Evolutionary conservation across 2,888 invertebrate genomes (phyloP).

Genomic region (Drosophila ezoana): DNA sequence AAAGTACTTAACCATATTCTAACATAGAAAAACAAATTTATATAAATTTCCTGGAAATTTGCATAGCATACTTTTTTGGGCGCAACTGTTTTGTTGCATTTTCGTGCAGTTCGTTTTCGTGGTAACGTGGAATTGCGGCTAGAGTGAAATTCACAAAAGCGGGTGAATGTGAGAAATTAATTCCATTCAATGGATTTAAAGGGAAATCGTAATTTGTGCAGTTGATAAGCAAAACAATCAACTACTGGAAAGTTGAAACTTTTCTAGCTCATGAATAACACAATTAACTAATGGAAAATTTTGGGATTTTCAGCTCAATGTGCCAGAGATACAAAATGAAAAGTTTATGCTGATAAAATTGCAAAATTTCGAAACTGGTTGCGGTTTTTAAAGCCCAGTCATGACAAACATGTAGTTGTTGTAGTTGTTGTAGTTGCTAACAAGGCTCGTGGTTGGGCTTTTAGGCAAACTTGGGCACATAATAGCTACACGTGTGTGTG

Average conservation of each 20-base stretch:
- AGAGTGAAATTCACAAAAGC: too few relatives aligned
- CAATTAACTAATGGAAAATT: constrained; percentile 16
- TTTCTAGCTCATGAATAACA: constrained; percentile 13
- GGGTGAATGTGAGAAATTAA: neutral
- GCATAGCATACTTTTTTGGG: constrained; percentile 7
- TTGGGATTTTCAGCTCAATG: neutral
- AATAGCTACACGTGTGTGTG: constrained; percentile 16
- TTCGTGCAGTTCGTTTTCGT: too few relatives aligned
- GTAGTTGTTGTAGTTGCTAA: constrained; percentile 29
- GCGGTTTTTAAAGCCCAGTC: constrained; percentile 24
- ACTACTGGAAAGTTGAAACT: neutral
- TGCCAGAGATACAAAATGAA: constrained; percentile 3
- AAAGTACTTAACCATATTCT: too few relatives aligned
- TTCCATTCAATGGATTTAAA: neutral
- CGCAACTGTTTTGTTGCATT: neutral
- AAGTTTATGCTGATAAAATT: constrained; percentile 15
- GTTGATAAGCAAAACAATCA: neutral
- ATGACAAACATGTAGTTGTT: constrained; percentile 3
- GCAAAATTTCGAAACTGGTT: constrained; percentile 44
- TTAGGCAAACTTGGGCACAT: constrained; percentile 19
- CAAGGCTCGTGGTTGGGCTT: constrained; percentile 31
- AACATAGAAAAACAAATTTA: too few relatives aligned
- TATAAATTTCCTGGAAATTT: neutral
- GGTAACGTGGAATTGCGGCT: too few relatives aligned
- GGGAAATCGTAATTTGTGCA: neutral